phyloP scores from a whole-genome alignment of 2,113 vertebrate genomes.

The Dolichallabes microphthalmus region DNA sequence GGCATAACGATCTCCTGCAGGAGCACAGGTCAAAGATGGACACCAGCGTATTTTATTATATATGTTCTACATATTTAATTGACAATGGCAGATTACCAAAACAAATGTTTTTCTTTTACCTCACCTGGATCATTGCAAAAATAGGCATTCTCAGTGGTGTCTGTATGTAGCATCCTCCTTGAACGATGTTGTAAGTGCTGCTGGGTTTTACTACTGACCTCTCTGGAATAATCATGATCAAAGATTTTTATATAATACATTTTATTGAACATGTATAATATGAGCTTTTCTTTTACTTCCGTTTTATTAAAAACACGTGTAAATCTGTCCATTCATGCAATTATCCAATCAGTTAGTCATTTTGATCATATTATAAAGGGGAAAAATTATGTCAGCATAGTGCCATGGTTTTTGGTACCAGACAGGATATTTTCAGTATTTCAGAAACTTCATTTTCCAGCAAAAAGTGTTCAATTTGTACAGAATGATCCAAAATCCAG shows the following conservation, averaged over 20 bases:
- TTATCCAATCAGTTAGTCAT: neutral
- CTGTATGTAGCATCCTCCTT: constrained; percentile 84
- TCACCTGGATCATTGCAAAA: constrained; percentile 88
- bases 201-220: constrained; percentile 49
- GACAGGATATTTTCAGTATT: too few species aligned
- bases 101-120: neutral
- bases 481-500: neutral
- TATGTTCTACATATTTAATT: constrained; percentile 20
- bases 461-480: neutral
- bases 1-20: constrained; percentile 85
- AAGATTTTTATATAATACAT: constrained; percentile 47
- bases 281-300: neutral
- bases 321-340: neutral
- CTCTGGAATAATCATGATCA: constrained; percentile 49
- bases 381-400: neutral
- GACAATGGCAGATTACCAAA: neutral
- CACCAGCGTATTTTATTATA: constrained; percentile 40
- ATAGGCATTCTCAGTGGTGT: constrained; percentile 77
- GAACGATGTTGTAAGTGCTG: constrained; percentile 60
- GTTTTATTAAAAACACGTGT: neutral
- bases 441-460: too few species aligned
- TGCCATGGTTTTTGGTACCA: neutral
- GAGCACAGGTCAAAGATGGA: constrained; percentile 49
- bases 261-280: neutral
- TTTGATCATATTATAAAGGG: neutral